Evolutionary conservation across 2,888 invertebrate species (phyloP).

Genomic region (Orchesella flavescens): DNA sequence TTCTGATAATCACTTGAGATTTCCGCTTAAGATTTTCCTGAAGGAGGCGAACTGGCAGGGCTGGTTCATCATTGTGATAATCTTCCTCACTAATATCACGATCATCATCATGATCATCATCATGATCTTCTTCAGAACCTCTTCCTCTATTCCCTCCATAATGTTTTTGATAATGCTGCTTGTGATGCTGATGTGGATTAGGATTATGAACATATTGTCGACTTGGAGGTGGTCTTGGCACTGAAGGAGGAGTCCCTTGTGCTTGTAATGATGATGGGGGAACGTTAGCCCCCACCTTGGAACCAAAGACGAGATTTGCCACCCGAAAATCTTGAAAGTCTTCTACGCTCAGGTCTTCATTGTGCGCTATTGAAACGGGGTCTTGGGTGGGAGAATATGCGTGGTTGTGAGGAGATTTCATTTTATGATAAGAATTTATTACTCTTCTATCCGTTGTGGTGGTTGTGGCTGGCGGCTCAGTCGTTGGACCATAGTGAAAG

Average conservation of each 20-base stretch:
- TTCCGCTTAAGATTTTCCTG: conserved; percentile 50
- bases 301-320: conserved; percentile 68
- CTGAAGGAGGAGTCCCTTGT: conserved; percentile 17
- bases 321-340: conserved; percentile 69
- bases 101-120: conserved; percentile 4
- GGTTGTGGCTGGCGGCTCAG: conserved; percentile 60
- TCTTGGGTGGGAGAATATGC: conserved; percentile 70
- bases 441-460: conserved; percentile 19
- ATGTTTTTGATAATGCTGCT: neutral
- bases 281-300: conserved; percentile 59
- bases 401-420: conserved; percentile 69
- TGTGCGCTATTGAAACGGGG: conserved; percentile 61
- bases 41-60: conserved; percentile 42
- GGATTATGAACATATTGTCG: conserved; percentile 7
- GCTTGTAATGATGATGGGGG: too few species aligned
- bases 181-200: neutral
- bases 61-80: conserved; percentile 14
- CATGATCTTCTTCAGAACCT: conserved; percentile 19
- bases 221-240: conserved; percentile 36
- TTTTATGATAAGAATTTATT: conserved; percentile 26
- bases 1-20: conserved; percentile 43
- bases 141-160: conserved; percentile 3
- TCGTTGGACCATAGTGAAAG: conserved; percentile 69
- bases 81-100: neutral
- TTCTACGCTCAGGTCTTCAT: conserved; percentile 69